A percentile compares a stretch with the other conserved stretches of the same genome.
Conservation (phyloP, 2,888 invertebrate species). For the Cactoblastis cactorum region DNA sequence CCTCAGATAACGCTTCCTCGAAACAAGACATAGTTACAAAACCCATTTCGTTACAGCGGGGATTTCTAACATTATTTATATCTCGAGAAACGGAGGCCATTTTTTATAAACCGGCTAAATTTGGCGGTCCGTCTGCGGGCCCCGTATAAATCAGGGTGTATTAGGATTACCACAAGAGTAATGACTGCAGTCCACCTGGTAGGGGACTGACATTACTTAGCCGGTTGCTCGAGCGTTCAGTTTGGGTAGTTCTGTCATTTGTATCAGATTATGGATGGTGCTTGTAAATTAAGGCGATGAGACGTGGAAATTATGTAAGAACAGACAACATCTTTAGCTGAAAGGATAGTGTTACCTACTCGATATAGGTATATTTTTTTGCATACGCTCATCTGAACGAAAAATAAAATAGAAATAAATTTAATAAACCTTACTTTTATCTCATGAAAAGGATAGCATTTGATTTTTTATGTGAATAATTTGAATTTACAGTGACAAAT, state of each 20-base stretch:
- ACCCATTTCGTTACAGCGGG: constrained; percentile 42
- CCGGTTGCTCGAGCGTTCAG: constrained; percentile 61
- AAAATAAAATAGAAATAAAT: too few species aligned
- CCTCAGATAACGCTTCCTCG: constrained; percentile 1
- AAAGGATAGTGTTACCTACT: too few species aligned
- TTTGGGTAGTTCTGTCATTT: constrained; percentile 22
- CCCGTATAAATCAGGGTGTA: constrained; percentile 71
- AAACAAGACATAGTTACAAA: constrained; percentile 27
- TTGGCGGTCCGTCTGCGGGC: constrained; percentile 68
- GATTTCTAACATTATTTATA: constrained; percentile 70
- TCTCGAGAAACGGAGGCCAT: constrained; percentile 67
- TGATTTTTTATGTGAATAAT: too few species aligned
- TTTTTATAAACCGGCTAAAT: constrained; percentile 76
- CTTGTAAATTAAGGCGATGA: constrained; percentile 14
- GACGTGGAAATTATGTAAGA: background rate
- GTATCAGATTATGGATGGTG: constrained; percentile 26
- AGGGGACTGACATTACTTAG: constrained; percentile 68
- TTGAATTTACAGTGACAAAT: too few species aligned
- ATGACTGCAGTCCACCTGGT: constrained; percentile 76
- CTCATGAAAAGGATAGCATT: too few species aligned
- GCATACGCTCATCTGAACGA: too few species aligned
- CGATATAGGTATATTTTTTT: too few species aligned
- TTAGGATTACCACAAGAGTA: constrained; percentile 77
- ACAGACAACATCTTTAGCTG: too few species aligned
- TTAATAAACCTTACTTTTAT: too few species aligned